phyloP scores from a whole-genome alignment of 2,113 vertebrate species.

The Tylochromis polylepis region DNA sequence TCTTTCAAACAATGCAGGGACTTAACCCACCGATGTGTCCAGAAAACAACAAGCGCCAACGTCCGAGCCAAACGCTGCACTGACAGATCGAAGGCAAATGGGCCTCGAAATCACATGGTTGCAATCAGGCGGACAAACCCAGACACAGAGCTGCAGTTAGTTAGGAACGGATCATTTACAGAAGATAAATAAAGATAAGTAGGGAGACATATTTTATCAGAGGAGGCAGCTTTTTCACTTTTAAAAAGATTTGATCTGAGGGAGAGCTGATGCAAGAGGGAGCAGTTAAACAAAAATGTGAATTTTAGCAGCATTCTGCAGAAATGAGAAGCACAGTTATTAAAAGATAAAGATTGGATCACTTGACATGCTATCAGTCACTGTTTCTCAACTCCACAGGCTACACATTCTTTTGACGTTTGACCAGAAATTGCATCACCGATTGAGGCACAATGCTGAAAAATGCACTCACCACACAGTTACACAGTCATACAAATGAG shows the following conservation, averaged over 20 bases:
- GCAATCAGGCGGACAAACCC: not conserved
- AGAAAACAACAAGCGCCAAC: slow-evolving; percentile 13
- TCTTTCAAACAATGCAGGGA: slow-evolving; percentile 51
- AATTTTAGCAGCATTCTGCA: not conserved
- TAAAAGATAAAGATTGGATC: not conserved
- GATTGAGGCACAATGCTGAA: not conserved
- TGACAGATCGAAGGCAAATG: slow-evolving; percentile 37
- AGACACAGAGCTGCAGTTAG: not conserved
- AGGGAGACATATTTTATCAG: not conserved
- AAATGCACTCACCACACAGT: not conserved
- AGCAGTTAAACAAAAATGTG: not conserved
- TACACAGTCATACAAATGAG: slow-evolving; percentile 20
- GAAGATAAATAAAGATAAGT: not conserved
- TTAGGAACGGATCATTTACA: not conserved
- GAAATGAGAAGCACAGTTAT: not conserved
- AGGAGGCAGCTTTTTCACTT: not conserved
- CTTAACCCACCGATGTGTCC: slow-evolving; percentile 34
- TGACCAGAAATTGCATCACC: slow-evolving; percentile 15
- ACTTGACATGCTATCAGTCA: not conserved
- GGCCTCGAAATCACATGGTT: slow-evolving; percentile 24
- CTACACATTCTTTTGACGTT: not conserved
- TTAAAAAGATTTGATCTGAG: not conserved
- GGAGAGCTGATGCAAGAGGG: not conserved
- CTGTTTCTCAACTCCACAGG: not conserved
- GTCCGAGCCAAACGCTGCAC: slow-evolving; percentile 30